Conservation (phyloP, 2,797 vertebrate genomes). For the Tympanoctomys barrerae region DNA sequence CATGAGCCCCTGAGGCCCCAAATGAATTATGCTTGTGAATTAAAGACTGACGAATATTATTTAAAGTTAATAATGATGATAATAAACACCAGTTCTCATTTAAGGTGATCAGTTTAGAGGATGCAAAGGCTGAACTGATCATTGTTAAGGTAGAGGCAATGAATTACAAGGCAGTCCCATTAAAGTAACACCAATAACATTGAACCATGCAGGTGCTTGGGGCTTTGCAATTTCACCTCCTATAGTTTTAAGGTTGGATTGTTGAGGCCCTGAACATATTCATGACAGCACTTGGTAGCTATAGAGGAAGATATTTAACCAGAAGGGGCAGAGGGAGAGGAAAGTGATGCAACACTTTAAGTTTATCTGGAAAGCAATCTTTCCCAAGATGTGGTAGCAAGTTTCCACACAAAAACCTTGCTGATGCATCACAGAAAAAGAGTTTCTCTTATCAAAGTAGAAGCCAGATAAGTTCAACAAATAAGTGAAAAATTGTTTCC, state of each 20-base stretch:
- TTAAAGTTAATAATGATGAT: background rate
- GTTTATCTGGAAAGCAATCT: background rate
- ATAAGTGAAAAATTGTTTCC: background rate
- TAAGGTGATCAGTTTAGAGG: background rate
- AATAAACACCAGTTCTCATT: background rate
- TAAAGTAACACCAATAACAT: background rate
- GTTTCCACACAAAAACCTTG: background rate
- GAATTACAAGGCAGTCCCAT: background rate
- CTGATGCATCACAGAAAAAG: background rate
- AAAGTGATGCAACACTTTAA: background rate
- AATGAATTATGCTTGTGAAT: background rate
- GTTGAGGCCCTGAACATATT: background rate
- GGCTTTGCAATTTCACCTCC: background rate
- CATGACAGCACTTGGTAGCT: background rate
- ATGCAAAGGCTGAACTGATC: background rate
- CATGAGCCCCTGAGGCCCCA: background rate
- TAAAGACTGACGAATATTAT: background rate
- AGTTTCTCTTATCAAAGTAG: background rate
- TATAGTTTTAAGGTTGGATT: background rate
- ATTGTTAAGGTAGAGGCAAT: background rate
- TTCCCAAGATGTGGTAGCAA: background rate
- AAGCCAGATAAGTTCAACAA: background rate
- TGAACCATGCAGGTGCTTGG: background rate
- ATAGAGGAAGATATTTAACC: background rate
- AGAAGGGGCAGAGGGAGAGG: background rate